Evolutionary conservation across 2,797 vertebrate species (phyloP), one percentile per base, ranked within the genome.

Genomic region (Ispidina lecontei): DNA sequence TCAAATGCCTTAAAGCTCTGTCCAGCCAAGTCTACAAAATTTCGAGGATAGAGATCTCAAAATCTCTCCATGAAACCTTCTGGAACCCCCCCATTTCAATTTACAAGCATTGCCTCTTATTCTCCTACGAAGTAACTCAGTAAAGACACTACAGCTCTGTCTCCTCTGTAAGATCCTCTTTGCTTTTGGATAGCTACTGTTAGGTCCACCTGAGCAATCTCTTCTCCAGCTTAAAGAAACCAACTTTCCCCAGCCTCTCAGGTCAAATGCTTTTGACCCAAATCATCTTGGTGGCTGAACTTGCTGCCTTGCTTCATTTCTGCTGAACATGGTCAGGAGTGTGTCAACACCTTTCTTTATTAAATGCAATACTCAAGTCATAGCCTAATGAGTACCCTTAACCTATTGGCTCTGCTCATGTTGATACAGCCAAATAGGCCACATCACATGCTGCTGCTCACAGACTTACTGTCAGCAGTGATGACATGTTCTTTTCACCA

Each of bases 381-480:
- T 17, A 49, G 35, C 28, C 33, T 49, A 58, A 64, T 15, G 10
- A 89, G 67, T 41, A 41, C 14, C 46, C 25, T 65, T 76, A 58
- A 77, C 43, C 54, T 33, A 33, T 6, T 39, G 23, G 35, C 25
- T 39, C 12, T 19, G 49, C 31, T 51, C 6, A 51, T 19, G 16
- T 7, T 44, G 35, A 63, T 46, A 65, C 18, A 54, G 64, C 26
- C 64, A 81, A 43, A 28, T 21, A 55, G 0, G 0, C 39, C 47
- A n/a, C 52, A 46, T 5, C 41, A 11, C 31, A 43, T 1, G 1
- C 70, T 35, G 17, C 51, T 47, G 31, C 39, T 64, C 29, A 35
- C 1, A 4, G 9, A 4, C 43, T n/a, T 31, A 6, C 10, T 14
- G n/a, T 29, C 39, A 33, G n/a, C 33, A 43, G 4, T 2, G 14